Conservation (phyloP, 2,797 vertebrate genomes). For the Dendrocincla tyrannina region DNA sequence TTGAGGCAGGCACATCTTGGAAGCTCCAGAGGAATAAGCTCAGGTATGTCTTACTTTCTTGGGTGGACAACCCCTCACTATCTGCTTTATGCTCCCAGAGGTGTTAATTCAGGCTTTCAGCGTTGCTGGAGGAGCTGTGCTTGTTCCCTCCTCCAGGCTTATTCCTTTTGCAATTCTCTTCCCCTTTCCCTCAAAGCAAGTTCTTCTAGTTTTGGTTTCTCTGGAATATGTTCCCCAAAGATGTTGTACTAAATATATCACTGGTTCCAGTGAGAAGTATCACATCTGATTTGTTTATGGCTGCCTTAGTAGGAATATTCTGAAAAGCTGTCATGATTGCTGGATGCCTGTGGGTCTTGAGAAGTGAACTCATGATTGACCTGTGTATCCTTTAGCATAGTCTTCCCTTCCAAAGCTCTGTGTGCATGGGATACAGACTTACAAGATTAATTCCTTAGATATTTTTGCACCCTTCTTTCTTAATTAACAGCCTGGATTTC, state of each 20-base stretch:
- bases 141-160: not conserved
- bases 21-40: not conserved
- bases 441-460: not conserved
- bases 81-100: fast-evolving
- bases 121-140: not conserved
- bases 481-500: not conserved
- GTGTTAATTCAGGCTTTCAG: fast-evolving
- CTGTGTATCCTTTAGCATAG: fast-evolving
- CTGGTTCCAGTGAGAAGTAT: not conserved
- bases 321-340: not conserved
- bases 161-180: not conserved
- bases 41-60: not conserved
- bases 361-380: not conserved
- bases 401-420: not conserved
- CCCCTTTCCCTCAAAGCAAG: not conserved
- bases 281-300: not conserved
- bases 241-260: fast-evolving
- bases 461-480: not conserved
- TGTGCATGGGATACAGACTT: fast-evolving
- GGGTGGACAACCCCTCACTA: not conserved
- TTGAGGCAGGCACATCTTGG: not conserved
- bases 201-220: not conserved
- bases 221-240: not conserved
- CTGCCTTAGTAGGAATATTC: not conserved
- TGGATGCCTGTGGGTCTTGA: not conserved